A percentile compares a stretch with the other conserved stretches of the same genome.
Evolutionary conservation across 2,888 invertebrate species (phyloP).

Genomic region (Xestobium rufovillosum): DNA sequence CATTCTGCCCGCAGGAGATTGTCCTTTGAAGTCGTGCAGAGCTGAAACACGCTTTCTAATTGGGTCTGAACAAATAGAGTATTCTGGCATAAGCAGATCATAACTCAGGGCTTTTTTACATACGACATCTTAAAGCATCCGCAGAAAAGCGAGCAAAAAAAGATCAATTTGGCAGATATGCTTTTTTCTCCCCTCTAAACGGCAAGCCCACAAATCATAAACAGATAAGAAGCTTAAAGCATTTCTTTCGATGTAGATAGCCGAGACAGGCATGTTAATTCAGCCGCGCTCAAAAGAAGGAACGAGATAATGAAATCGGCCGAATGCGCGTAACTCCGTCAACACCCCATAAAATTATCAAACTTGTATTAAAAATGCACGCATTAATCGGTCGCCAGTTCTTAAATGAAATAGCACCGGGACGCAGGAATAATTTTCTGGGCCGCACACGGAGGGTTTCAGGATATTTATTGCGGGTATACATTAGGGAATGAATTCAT

Average conservation of each 20-base stretch:
- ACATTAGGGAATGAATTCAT: slow-evolving; percentile 39
- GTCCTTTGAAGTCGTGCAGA: too few relatives aligned
- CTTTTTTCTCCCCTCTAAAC: slow-evolving; percentile 12
- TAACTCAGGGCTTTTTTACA: too few relatives aligned
- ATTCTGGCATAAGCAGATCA: too few relatives aligned
- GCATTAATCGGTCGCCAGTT: slow-evolving; percentile 39
- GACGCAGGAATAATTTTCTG: slow-evolving; percentile 16
- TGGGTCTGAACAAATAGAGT: too few relatives aligned
- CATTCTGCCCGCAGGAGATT: too few relatives aligned
- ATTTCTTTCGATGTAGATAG: slow-evolving; percentile 27
- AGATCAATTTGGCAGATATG: slow-evolving; percentile 8
- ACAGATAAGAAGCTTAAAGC: slow-evolving; percentile 31
- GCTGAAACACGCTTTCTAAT: too few relatives aligned
- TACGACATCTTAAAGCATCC: too few relatives aligned
- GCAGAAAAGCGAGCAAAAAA: neutral
- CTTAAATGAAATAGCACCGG: slow-evolving; percentile 34
- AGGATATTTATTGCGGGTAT: slow-evolving; percentile 38
- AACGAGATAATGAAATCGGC: slow-evolving; percentile 30
- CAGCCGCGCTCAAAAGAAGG: slow-evolving; percentile 21
- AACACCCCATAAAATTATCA: slow-evolving; percentile 37
- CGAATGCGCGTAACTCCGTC: slow-evolving; percentile 33
- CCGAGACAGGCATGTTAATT: slow-evolving; percentile 28
- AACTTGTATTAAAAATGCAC: slow-evolving; percentile 36
- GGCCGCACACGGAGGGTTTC: slow-evolving; percentile 25
- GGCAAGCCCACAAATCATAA: slow-evolving; percentile 32